Base-by-base conservation (phyloP, 2,797 vertebrate species). In the Syndactyla subalaris region DNA sequence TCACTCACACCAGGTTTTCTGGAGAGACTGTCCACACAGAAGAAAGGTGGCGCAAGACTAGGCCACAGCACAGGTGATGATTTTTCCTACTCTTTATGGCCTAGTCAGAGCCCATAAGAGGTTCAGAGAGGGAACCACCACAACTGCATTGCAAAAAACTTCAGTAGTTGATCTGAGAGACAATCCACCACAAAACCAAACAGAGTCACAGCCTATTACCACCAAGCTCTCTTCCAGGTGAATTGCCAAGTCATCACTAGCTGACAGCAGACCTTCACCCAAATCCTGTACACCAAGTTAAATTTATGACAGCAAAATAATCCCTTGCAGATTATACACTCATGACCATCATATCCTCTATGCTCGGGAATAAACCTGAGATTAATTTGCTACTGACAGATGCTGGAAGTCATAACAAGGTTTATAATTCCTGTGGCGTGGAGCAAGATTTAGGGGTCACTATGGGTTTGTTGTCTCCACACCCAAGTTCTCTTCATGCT, bases 171-270 rank as follows among this genome's bases (percentile, higher is more conserved):
- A 80, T 3, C 34, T 24, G 24, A 67, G 32, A 88, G n/a, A 78
- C 8, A 61, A 77, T 76, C 63, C 54, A 70, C 77, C 91, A 88
- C 71, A 93, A 92, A 91, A 39, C 27, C 71, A 76, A 93, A 88
- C 2, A 81, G 52, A 80, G 71, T 48, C 82, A 30, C 52, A 88
- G 54, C 41, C 27, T 9, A 5, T 32, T 32, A 29, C 68, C 59
- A 82, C 32, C 59, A 62, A 74, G 16, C 39, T 45, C 38, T 67
- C 45, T 29, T 52, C 63, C 74, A 86, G 61, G 46, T 39, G 32
- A 93, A 41, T 2, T 76, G 66, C 62, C 51, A 78, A 81, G 26
- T 41, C 67, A 86, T 29, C 51, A 62, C 45, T 14, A 54, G 32
- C 9, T 61, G 65, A 76, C n/a, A 88, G 49, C 52, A 86, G 41